Evolutionary conservation across 1,140 invertebrate species (phyloP), one percentile per base, ranked within the genome.

Genomic region (Drosophila sproati): DNA sequence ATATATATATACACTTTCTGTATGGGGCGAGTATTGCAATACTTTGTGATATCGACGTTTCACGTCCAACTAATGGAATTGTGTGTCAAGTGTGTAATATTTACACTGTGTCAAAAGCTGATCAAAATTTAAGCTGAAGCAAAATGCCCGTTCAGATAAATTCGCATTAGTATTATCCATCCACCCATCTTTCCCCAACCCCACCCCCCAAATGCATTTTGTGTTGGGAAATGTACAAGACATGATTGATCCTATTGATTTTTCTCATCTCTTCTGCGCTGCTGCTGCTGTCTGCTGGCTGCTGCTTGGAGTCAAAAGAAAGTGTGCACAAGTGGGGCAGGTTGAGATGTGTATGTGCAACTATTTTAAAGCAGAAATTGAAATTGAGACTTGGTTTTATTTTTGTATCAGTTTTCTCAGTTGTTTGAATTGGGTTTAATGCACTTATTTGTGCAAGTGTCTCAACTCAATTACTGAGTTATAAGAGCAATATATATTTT

Each of bases 31-130:
- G 55, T 66, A 54, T 59, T 89, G 85, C 80, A 79, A 89, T 89
- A 88, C 85, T 89, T 89, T 62, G 77, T 77, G 74, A 85, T 89
- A 89, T 89, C 86, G 74, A 89, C 80, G 77, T 77, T 76, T 57
- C 54, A 87, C 69, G 72, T 83, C 85, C 89, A 86, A 89, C 85
- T 89, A 89, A 89, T 89, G 85, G 85, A 89, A 89, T 89, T 89
- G 85, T 89, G 86, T 89, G 85, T 89, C 85, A 89, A 90, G 86
- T 81, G 86, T 81, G 85, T 81, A 81, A 89, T 89, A 89, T 89
- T 89, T 89, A 81, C 86, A 77, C 86, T 89, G 85, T 89, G 81
- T 89, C 85, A 83, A 88, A 88, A 89, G 85, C 86, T 90, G 86
- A 90, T 90, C 76, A 89, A 89, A 89, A 89, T 89, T 89, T 85